phyloP scores from a whole-genome alignment of 2,797 vertebrate genomes.

The Linurgus olivaceus region DNA sequence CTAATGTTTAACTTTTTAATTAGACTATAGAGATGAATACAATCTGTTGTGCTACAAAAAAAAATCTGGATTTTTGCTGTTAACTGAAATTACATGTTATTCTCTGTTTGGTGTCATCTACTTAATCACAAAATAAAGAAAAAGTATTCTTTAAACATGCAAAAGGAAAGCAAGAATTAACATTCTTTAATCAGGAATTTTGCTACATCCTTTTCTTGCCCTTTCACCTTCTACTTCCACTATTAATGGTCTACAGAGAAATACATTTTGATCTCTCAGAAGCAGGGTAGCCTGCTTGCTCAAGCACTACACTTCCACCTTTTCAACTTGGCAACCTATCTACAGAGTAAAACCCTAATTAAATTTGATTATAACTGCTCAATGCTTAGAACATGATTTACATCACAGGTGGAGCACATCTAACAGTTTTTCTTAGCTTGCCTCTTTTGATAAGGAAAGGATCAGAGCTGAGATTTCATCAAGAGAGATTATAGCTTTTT shows the following conservation, averaged over 20 bases:
- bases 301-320: neutral
- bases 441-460: slow-evolving; percentile 14
- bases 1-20: slow-evolving; percentile 41
- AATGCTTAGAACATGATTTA: neutral
- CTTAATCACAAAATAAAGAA: neutral
- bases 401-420: neutral
- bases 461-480: neutral
- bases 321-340: neutral
- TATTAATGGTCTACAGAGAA: neutral
- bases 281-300: neutral
- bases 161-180: neutral
- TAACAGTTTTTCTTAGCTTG: neutral
- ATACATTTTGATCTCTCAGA: neutral
- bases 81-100: neutral
- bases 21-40: neutral
- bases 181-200: neutral
- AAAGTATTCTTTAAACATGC: neutral
- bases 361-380: neutral
- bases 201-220: neutral
- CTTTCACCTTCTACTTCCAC: neutral
- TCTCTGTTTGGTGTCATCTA: neutral
- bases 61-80: neutral
- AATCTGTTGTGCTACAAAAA: neutral
- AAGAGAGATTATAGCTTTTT: neutral
- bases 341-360: neutral